Conservation (phyloP, 2,888 invertebrate genomes). For the Rhopalosiphum nymphaeae region DNA sequence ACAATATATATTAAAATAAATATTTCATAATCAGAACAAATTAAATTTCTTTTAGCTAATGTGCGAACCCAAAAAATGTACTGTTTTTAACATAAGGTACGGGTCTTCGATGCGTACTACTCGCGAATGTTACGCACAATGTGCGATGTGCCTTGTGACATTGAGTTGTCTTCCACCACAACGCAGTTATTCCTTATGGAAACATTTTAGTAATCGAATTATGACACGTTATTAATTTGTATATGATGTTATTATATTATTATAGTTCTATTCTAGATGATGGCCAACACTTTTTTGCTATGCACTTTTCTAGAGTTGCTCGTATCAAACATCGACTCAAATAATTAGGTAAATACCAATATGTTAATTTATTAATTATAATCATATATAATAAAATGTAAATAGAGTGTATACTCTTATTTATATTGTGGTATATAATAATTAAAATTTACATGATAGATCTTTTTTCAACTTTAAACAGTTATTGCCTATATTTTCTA, state of each 20-base stretch:
- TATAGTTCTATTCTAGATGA: neutral
- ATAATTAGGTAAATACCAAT: neutral
- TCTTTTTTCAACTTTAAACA: neutral
- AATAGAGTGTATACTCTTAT: neutral
- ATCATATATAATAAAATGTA: neutral
- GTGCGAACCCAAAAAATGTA: neutral
- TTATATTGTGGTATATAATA: neutral
- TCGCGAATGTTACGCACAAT: constrained; percentile 17
- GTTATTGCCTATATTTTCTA: neutral
- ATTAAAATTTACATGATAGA: neutral
- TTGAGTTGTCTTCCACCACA: constrained; percentile 44
- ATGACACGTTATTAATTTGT: neutral
- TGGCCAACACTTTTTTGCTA: neutral
- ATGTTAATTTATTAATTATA: neutral
- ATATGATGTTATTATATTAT: neutral
- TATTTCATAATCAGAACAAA: neutral
- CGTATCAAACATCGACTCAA: neutral
- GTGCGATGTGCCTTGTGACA: neutral
- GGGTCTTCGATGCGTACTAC: neutral
- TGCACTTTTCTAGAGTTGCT: neutral
- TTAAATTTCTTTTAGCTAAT: neutral
- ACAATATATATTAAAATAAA: neutral
- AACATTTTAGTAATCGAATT: constrained; percentile 19
- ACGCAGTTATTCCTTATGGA: neutral
- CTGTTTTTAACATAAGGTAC: neutral